A percentile compares a stretch with the other conserved stretches of the same genome.
These are phyloP conservation scores for Aradus depressus DNA, from an alignment of 2,888 invertebrate genomes.

Conservation along the genomic window DNA sequence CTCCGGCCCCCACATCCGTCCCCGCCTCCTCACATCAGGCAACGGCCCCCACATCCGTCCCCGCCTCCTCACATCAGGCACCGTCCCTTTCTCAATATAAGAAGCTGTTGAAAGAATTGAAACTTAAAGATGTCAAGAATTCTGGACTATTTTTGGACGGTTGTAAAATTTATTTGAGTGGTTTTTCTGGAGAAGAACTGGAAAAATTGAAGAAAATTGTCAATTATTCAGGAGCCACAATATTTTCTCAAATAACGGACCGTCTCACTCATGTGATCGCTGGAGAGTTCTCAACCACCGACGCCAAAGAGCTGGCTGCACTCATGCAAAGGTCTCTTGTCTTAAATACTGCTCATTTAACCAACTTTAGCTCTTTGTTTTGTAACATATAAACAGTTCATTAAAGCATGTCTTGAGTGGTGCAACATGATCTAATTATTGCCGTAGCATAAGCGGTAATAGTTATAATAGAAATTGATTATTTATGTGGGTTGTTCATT, in stretches of 20 bases:
- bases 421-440: too few relatives aligned
- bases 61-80: too few relatives aligned
- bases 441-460: too few relatives aligned
- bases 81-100: too few relatives aligned
- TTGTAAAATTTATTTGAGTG: slow-evolving; percentile 65
- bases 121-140: slow-evolving; percentile 45
- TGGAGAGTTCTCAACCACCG: slow-evolving; percentile 40
- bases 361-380: too few relatives aligned
- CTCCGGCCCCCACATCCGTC: too few relatives aligned
- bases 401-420: too few relatives aligned
- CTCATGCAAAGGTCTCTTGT: slow-evolving; percentile 4
- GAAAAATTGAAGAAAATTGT: slow-evolving; percentile 59
- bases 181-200: slow-evolving; percentile 48
- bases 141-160: slow-evolving; percentile 80
- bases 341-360: neutral
- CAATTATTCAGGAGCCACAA: slow-evolving; percentile 70
- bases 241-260: slow-evolving; percentile 62
- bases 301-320: slow-evolving; percentile 4
- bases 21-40: too few relatives aligned
- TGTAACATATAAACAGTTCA: too few relatives aligned
- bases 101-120: slow-evolving; percentile 29
- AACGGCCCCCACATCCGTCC: too few relatives aligned
- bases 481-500: too few relatives aligned
- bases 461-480: too few relatives aligned
- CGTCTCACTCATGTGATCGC: slow-evolving; percentile 71